Percentiles rank a stretch among this genome's conserved stretches.
These are phyloP conservation scores for Rhabdomys pumilio DNA, from an alignment of 2,797 vertebrate genomes.

Conservation along the genomic window DNA sequence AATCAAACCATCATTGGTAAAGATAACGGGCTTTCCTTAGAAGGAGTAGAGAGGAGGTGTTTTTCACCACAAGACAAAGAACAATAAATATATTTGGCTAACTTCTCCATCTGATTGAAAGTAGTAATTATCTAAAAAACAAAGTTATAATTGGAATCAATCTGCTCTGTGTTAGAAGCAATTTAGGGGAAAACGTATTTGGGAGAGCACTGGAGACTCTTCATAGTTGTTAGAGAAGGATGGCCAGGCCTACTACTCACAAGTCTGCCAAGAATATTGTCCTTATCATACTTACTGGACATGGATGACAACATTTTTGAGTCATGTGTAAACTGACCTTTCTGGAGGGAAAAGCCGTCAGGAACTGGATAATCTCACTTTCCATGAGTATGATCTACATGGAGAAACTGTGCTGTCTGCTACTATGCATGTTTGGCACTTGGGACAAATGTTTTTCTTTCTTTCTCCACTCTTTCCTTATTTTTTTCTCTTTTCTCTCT, in stretches of 20 bases:
- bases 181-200: neutral
- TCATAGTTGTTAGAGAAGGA: neutral
- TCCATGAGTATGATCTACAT: neutral
- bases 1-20: slow-evolving; percentile 51
- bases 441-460: neutral
- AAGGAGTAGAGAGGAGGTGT: neutral
- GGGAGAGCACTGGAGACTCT: neutral
- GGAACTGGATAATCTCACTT: slow-evolving; percentile 16
- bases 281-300: neutral
- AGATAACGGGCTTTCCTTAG: neutral
- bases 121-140: slow-evolving; percentile 20
- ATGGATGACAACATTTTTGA: neutral
- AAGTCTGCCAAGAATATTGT: neutral
- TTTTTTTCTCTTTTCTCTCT: neutral
- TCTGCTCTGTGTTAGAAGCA: neutral
- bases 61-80: neutral
- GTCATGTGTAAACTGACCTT: neutral
- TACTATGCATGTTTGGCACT: neutral
- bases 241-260: neutral
- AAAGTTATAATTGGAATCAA: neutral
- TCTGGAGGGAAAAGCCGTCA: slow-evolving; percentile 9
- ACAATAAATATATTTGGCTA: neutral
- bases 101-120: neutral
- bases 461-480: neutral
- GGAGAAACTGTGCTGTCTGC: slow-evolving; percentile 11